Base-by-base conservation (phyloP, 2,888 invertebrate genomes). In the Thereva unica region DNA sequence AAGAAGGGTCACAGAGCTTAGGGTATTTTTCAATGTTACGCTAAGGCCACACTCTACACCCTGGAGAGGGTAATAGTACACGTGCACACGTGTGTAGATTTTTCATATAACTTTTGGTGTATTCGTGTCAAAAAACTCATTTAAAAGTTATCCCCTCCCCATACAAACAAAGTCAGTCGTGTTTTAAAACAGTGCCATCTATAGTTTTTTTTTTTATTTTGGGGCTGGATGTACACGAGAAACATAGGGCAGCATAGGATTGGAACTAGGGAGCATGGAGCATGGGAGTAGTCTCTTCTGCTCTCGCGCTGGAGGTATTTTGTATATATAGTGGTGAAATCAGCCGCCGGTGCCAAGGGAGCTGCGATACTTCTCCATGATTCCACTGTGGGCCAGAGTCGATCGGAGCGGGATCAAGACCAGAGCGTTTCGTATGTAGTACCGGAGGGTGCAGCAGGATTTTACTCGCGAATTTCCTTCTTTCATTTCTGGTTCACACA, bases 11-110 rank as follows among this genome's bases (percentile, higher is more conserved):
- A 49, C 12, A 5, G 5, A 34, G 40, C 47, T 53, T 45, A 54
- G 55, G 55, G 55, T 54, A 55, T 50, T 66, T 66, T 59, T 66
- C 66, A 66, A 66, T 66, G 66, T 66, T 66, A 66, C 66, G 66
- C 47, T 66, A 66, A 57, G 66, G 57, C 57, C 66, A 53, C 59
- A 59, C 50, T 37, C n/a, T n/a, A n/a, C n/a, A 52, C 42, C 23
- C 23, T 35, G 34, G 9, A 54, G 38, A 10, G 54, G 5, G 35
- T 35, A n/a, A 35, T 37, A 54, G 40, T 40, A 5, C n/a, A 9
- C 9, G 38, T 34, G 8, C 12, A 53, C 52, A 52, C 52, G 35
- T 63, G 42, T 61, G 52, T 41, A 9, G 52, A 10, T 52, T 42
- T n/a, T 23, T 23, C 23, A 23, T 23, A 23, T 23, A 23, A 23